Conservation (phyloP, 2,113 vertebrate genomes). For the Stigmatopora argus region DNA sequence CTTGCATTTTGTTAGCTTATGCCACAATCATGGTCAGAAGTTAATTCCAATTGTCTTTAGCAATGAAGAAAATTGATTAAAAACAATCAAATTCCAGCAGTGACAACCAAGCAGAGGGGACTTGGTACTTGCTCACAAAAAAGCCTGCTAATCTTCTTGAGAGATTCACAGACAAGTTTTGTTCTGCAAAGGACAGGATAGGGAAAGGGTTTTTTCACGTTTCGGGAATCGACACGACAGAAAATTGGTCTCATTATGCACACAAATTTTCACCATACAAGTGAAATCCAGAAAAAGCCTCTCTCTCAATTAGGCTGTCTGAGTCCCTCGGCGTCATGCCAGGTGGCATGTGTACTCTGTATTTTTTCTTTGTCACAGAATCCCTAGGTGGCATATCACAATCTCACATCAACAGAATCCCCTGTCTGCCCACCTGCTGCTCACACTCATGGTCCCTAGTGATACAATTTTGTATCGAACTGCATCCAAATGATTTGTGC, state of each 20-base stretch:
- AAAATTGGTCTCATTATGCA: not conserved
- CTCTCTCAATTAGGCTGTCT: too few species aligned
- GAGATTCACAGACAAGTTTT: constrained; percentile 24
- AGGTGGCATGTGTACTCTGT: too few species aligned
- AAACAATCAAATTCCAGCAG: constrained; percentile 34
- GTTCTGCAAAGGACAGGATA: constrained; percentile 6
- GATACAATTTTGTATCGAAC: too few species aligned
- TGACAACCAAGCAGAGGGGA: constrained; percentile 23
- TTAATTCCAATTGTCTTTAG: constrained; percentile 16
- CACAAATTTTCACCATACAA: not conserved
- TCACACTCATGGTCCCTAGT: too few species aligned
- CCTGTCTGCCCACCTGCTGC: too few species aligned
- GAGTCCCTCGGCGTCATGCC: too few species aligned
- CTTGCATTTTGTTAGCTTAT: constrained; percentile 29
- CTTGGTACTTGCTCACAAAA: constrained; percentile 3
- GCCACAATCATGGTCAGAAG: constrained; percentile 16
- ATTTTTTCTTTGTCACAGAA: too few species aligned
- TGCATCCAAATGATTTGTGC: too few species aligned
- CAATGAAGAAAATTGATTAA: constrained; percentile 52
- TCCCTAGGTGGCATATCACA: too few species aligned
- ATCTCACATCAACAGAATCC: too few species aligned
- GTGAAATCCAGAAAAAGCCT: not conserved
- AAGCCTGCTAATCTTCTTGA: constrained; percentile 36
- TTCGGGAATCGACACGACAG: too few species aligned
- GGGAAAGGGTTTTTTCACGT: too few species aligned